These are phyloP conservation scores for Pristionchus pacificus DNA, from an alignment of 1,140 invertebrate species.

Conservation along the genomic window DNA sequence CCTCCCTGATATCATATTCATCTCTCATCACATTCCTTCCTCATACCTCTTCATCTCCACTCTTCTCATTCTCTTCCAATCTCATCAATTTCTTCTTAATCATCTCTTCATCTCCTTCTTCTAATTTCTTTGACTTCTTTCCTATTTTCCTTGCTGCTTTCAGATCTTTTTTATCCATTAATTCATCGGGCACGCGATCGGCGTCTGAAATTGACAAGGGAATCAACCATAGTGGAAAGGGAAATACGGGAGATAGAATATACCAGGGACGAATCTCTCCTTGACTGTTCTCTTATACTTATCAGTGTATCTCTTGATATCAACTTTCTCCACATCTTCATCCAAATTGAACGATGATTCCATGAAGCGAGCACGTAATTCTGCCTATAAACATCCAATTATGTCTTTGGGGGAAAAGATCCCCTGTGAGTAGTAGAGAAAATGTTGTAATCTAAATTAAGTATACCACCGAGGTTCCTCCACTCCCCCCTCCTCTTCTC, in stretches of 20 bases:
- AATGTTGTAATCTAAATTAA: no score
- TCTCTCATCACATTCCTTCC: neutral
- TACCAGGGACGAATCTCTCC: neutral
- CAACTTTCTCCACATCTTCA: neutral
- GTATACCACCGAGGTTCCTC: no score
- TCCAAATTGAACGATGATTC: neutral
- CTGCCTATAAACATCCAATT: neutral
- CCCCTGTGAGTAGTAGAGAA: no score
- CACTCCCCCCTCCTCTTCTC: no score
- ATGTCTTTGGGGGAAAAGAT: no score
- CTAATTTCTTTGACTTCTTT: neutral
- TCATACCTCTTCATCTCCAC: constrained; percentile 8
- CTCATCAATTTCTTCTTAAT: constrained; percentile 26
- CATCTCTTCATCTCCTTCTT: constrained; percentile 10
- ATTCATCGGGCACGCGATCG: neutral
- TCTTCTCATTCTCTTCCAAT: constrained; percentile 19
- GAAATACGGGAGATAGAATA: neutral
- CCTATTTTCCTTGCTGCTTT: neutral
- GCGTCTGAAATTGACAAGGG: neutral
- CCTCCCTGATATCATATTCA: neutral
- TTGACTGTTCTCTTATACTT: neutral
- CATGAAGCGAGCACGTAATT: neutral
- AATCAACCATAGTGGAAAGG: neutral
- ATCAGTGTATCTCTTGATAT: neutral
- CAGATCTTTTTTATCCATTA: constrained; percentile 9